Percentiles rank a stretch among this genome's conserved stretches.
Evolutionary conservation across 1,140 invertebrate species (phyloP).

Genomic region (Scaptomyza montana): DNA sequence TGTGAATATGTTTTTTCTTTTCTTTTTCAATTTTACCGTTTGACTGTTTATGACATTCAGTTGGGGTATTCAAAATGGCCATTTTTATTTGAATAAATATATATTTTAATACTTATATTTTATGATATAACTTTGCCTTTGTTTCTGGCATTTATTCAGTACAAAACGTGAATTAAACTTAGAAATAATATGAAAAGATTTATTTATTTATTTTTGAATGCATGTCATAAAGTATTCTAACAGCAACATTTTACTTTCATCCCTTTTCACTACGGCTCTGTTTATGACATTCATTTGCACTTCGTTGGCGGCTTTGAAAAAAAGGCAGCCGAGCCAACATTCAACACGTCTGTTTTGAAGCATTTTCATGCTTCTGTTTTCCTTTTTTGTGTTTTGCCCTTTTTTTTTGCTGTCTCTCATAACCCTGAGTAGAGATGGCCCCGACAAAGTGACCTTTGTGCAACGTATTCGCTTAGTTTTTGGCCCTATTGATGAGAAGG

Average conservation of each 20-base stretch:
- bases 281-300: conserved; percentile 65
- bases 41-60: too few relatives aligned
- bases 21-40: too few relatives aligned
- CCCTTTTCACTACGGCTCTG: conserved; percentile 31
- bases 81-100: too few relatives aligned
- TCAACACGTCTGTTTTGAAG: conserved; percentile 60
- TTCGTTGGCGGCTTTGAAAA: conserved; percentile 38
- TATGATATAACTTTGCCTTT: not conserved
- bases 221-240: too few relatives aligned
- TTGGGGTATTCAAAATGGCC: too few relatives aligned
- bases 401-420: conserved; percentile 14
- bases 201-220: too few relatives aligned
- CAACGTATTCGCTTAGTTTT: conserved; percentile 16
- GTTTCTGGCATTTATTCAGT: not conserved
- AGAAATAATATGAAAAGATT: too few relatives aligned
- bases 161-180: too few relatives aligned
- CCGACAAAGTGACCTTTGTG: conserved; percentile 71
- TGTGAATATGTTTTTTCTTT: too few relatives aligned
- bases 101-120: too few relatives aligned
- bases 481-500: conserved; percentile 29
- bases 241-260: not conserved
- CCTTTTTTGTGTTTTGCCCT: conserved; percentile 5
- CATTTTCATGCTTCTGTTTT: conserved; percentile 62
- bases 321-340: conserved; percentile 19
- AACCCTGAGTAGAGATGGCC: conserved; percentile 43